These are phyloP conservation scores for Eubasilissa regina DNA, from an alignment of 1,140 invertebrate genomes.

Conservation along the genomic window DNA sequence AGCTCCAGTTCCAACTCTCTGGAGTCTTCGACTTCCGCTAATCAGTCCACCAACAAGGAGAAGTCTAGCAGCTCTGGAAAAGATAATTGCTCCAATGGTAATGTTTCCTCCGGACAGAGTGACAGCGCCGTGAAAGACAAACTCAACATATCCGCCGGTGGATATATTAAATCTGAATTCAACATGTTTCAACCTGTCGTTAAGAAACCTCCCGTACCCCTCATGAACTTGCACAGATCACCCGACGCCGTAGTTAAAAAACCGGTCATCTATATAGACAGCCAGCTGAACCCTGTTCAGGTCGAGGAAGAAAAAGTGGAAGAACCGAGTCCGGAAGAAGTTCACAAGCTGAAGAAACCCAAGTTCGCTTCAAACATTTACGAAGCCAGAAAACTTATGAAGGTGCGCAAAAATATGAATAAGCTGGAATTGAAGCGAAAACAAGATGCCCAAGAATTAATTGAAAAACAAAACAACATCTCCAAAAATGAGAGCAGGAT, in stretches of 20 bases:
- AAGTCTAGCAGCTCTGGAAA: slow-evolving; percentile 65
- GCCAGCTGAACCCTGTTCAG: slow-evolving; percentile 48
- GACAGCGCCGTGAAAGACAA: slow-evolving; percentile 59
- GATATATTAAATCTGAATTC: slow-evolving; percentile 58
- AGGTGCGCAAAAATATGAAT: slow-evolving; percentile 76
- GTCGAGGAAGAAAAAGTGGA: slow-evolving; percentile 56
- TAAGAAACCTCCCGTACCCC: slow-evolving; percentile 36
- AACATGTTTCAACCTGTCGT: slow-evolving; percentile 56
- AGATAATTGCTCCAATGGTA: slow-evolving; percentile 68
- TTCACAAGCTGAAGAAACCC: slow-evolving; percentile 72
- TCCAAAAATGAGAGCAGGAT: slow-evolving; percentile 68
- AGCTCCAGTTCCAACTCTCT: slow-evolving; percentile 59
- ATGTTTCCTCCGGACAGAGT: slow-evolving; percentile 67
- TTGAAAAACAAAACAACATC: slow-evolving; percentile 70
- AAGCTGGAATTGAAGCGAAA: slow-evolving; percentile 73
- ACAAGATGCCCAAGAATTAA: slow-evolving; percentile 68
- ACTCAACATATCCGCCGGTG: slow-evolving; percentile 52
- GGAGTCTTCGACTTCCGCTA: slow-evolving; percentile 64
- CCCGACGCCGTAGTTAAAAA: slow-evolving; percentile 45
- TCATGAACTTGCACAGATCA: slow-evolving; percentile 30
- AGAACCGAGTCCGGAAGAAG: slow-evolving; percentile 63
- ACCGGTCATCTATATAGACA: slow-evolving; percentile 54
- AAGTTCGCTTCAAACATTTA: slow-evolving; percentile 76
- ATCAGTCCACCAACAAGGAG: slow-evolving; percentile 60
- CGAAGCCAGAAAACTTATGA: slow-evolving; percentile 76